Conservation (phyloP, 2,113 vertebrate genomes). For the Cygnus atratus region DNA sequence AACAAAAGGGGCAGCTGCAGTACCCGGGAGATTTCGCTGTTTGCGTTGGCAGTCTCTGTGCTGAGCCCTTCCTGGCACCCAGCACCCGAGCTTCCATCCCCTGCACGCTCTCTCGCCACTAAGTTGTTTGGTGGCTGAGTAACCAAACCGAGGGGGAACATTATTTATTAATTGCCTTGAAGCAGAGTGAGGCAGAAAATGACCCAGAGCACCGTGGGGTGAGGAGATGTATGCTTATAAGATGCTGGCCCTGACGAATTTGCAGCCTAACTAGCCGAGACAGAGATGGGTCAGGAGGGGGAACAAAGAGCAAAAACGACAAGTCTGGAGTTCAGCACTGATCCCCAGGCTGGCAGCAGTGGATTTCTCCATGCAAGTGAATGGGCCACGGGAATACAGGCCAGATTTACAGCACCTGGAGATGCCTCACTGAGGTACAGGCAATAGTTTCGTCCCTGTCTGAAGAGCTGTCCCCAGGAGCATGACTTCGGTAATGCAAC, state of each 20-base stretch:
- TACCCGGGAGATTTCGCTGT: neutral
- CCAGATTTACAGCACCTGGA: accelerated
- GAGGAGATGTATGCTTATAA: neutral
- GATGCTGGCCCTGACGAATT: neutral
- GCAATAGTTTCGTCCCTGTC: neutral
- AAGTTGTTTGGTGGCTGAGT: neutral
- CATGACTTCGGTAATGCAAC: accelerated
- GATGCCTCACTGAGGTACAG: neutral
- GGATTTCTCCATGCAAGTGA: neutral
- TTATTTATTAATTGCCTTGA: neutral
- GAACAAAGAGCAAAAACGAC: neutral
- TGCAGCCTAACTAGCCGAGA: neutral
- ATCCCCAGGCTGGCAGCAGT: neutral
- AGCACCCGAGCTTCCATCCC: neutral
- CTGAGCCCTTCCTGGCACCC: neutral
- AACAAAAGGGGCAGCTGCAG: neutral
- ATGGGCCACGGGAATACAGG: neutral
- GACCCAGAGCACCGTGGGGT: accelerated
- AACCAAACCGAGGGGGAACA: neutral
- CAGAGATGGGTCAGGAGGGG: neutral
- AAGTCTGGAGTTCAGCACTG: neutral
- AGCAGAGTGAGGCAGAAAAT: neutral
- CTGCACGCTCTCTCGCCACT: accelerated
- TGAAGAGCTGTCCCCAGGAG: neutral
- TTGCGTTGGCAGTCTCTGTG: neutral